Base-by-base conservation (phyloP, 2,113 vertebrate species). In the Bubo scandiacus region DNA sequence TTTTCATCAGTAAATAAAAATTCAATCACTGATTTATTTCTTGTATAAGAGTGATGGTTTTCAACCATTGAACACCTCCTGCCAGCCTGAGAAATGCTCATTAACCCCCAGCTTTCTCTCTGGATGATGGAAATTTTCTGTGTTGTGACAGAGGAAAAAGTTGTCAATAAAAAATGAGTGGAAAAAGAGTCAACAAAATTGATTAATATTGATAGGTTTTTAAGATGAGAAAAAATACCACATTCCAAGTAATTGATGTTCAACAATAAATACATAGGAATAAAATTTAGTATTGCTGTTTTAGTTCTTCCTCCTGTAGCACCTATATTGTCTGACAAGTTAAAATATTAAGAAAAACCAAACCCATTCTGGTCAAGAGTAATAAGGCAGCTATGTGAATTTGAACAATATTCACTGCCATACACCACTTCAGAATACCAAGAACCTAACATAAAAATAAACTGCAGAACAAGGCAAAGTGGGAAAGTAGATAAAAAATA, bases 1-100 rank as follows among this genome's bases (percentile, higher is more conserved):
- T 72, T 84, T 74, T 26, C 1, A 29, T 32, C 10, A 32, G 23
- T 26, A 61, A 80, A 73, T 62, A 55, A 86, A 80, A 86, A 59
- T 12, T 29, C 8, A 40, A 4, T 40, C 0, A 0, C 4, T 34
- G 59, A 29, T 81, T 75, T 81, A 19, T 81, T 73, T 83, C 10
- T 47, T 43, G 3, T 47, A 63, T 15, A 19, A 43, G 12, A 22
- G 5, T 10, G 15, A 10, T 66, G 40, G 3, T 15, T 88, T 81
- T 75, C 47, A 86, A 15, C 3, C n/a, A 40, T 0, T 11, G n/a
- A n/a, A 52, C 15, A 74, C 9, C 29, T 29, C 16, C 67, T 83
- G 43, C 7, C 79, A 66, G 22, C 12, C 59, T 30, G 12, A 67
- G n/a, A 75, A 95, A 87, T 34, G 10, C 25, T 43, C 52, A 49